These are phyloP conservation scores for Mallateleia sp. DNA, from an alignment of 2,888 invertebrate genomes.

Conservation along the genomic window DNA sequence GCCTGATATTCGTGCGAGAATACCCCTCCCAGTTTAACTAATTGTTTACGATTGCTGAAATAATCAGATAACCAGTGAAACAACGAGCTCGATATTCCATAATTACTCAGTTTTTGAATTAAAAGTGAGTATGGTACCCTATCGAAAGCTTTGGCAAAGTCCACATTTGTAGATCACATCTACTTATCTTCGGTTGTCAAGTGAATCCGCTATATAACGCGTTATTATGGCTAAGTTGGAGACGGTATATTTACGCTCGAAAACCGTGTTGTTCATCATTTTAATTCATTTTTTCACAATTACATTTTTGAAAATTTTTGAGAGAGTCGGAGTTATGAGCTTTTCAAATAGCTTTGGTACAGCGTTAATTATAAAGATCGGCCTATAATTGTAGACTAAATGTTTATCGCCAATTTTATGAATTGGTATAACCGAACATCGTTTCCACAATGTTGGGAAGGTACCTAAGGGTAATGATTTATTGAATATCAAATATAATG, in stretches of 20 bases:
- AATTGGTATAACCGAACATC: conserved; percentile 9
- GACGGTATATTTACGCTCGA: conserved; percentile 9
- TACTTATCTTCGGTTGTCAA: conserved; percentile 67
- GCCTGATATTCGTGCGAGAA: too few species aligned
- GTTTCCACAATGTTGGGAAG: conserved; percentile 29
- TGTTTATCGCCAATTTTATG: conserved; percentile 20
- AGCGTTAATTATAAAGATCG: conserved; percentile 5
- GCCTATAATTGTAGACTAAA: neutral
- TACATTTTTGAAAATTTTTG: neutral
- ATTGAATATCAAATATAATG: conserved; percentile 8
- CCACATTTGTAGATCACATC: conserved; percentile 74
- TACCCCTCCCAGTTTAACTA: too few species aligned
- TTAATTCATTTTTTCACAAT: neutral
- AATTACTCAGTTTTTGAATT: conserved; percentile 56
- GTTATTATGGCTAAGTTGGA: conserved; percentile 28
- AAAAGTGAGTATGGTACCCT: conserved; percentile 73
- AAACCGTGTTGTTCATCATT: conserved; percentile 45
- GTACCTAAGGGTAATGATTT: neutral
- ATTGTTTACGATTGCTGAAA: too few species aligned
- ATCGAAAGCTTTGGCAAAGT: conserved; percentile 81
- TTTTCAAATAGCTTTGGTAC: conserved; percentile 36
- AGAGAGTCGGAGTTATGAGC: neutral
- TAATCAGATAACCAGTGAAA: too few species aligned
- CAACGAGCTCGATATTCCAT: conserved; percentile 51
- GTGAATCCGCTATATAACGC: conserved; percentile 58